Percentiles rank a stretch among this genome's conserved stretches.
Evolutionary conservation across 1,140 invertebrate genomes (phyloP).

Genomic region (Brachionus plicatilis): DNA sequence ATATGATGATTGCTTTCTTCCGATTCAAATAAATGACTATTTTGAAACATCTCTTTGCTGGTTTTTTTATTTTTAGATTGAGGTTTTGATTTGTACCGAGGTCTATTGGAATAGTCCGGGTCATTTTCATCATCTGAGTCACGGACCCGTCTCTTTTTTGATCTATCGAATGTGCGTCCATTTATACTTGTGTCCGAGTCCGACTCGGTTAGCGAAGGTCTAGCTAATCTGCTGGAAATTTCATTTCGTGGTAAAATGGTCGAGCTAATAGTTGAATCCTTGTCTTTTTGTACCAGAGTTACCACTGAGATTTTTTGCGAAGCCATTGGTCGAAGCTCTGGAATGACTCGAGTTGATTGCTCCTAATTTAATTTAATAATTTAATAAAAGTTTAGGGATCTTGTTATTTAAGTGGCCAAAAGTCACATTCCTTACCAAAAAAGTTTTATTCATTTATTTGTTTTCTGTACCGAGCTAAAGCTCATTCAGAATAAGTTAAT

Average conservation of each 20-base stretch:
- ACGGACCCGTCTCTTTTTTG: background rate
- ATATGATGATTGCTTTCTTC: background rate
- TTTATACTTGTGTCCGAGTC: background rate
- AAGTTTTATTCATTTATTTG: no score
- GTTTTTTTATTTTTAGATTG: background rate
- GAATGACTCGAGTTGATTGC: background rate
- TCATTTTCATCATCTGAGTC: conserved; percentile 27
- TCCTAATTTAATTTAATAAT: background rate
- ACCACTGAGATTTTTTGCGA: background rate
- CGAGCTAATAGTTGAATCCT: background rate
- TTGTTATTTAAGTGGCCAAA: no score
- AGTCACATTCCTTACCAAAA: no score
- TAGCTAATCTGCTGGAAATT: background rate
- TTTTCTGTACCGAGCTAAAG: no score
- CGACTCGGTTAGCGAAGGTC: background rate
- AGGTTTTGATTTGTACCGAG: background rate
- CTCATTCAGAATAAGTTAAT: no score
- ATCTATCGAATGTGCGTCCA: background rate
- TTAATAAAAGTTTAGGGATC: background rate
- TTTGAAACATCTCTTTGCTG: background rate
- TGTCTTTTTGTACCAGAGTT: background rate
- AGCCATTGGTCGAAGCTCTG: background rate
- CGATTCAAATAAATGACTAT: background rate
- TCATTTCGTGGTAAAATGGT: background rate
- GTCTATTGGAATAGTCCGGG: background rate